Evolutionary conservation across 2,797 vertebrate genomes (phyloP).

Genomic region (Malacoctenus gilli): DNA sequence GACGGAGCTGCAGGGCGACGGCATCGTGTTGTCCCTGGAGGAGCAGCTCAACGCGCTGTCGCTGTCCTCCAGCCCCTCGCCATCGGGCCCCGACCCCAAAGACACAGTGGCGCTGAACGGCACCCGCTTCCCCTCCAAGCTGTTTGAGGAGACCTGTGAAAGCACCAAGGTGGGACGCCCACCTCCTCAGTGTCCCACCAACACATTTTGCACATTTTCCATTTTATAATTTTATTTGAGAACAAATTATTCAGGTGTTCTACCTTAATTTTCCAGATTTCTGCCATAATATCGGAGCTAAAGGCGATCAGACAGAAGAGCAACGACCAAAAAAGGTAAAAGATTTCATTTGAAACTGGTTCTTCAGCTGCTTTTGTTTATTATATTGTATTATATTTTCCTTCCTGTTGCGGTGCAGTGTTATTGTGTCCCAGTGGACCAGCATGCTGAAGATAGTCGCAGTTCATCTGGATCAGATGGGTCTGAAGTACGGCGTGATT

Average conservation of each 20-base stretch:
- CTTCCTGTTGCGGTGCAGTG: constrained; percentile 74
- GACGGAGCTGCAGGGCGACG: constrained; percentile 86
- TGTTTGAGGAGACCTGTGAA: constrained; percentile 84
- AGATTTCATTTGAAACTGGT: too few relatives aligned
- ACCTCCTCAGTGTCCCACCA: background rate
- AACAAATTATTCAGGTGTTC: too few relatives aligned
- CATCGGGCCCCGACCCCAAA: constrained; percentile 68
- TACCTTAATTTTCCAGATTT: constrained; percentile 78
- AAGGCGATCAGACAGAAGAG: constrained; percentile 76
- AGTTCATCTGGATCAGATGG: constrained; percentile 81
- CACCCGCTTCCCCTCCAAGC: constrained; percentile 78
- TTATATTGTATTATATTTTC: background rate
- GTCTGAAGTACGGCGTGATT: constrained; percentile 82
- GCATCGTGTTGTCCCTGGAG: constrained; percentile 88
- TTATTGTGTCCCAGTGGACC: constrained; percentile 97
- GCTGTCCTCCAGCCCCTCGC: constrained; percentile 70
- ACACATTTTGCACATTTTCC: background rate
- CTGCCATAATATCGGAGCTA: constrained; percentile 86
- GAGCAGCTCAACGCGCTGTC: constrained; percentile 91
- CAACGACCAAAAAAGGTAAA: constrained; percentile 88
- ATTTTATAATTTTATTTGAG: too few relatives aligned
- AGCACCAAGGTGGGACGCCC: constrained; percentile 89
- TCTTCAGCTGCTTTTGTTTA: too few relatives aligned
- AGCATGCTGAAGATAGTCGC: constrained; percentile 92
- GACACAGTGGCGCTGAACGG: constrained; percentile 88